These are phyloP conservation scores for Rousettus madagascariensis DNA, from an alignment of 2,797 vertebrate genomes.

Conservation along the genomic window DNA sequence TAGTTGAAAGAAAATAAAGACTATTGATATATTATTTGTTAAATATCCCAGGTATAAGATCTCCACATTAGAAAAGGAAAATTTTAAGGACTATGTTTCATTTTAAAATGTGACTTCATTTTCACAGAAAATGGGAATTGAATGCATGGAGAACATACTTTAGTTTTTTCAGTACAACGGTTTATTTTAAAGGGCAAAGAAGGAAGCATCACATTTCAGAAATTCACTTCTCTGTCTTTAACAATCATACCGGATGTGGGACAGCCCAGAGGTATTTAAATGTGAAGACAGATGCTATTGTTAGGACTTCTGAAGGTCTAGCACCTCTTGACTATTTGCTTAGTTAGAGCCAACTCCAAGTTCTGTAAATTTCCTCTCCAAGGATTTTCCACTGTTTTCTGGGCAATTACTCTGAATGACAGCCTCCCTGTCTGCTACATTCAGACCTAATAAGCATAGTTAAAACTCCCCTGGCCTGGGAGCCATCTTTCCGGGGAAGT, in stretches of 20 bases:
- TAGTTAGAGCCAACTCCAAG: constrained; percentile 49
- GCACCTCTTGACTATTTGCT: constrained; percentile 17
- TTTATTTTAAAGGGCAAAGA: constrained; percentile 39
- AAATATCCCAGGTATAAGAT: background rate
- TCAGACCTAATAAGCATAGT: constrained; percentile 81
- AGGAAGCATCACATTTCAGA: background rate
- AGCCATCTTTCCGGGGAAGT: constrained; percentile 81
- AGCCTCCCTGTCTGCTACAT: constrained; percentile 63
- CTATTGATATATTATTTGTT: background rate
- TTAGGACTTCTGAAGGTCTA: background rate
- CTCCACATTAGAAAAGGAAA: background rate
- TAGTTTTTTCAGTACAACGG: background rate
- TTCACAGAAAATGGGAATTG: background rate
- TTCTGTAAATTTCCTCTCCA: constrained; percentile 65
- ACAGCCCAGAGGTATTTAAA: background rate
- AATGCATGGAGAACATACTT: background rate
- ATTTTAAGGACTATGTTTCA: background rate
- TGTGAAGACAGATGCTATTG: background rate
- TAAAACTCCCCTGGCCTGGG: constrained; percentile 77
- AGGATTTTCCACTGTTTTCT: constrained; percentile 69
- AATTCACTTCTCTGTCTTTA: background rate
- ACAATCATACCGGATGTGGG: background rate
- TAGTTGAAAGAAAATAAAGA: constrained; percentile 14
- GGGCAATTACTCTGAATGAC: constrained; percentile 74
- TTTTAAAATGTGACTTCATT: background rate